A percentile compares a stretch with the other conserved stretches of the same genome.
Conservation (phyloP, 2,797 vertebrate species). For the Sebastes melanostomus region DNA sequence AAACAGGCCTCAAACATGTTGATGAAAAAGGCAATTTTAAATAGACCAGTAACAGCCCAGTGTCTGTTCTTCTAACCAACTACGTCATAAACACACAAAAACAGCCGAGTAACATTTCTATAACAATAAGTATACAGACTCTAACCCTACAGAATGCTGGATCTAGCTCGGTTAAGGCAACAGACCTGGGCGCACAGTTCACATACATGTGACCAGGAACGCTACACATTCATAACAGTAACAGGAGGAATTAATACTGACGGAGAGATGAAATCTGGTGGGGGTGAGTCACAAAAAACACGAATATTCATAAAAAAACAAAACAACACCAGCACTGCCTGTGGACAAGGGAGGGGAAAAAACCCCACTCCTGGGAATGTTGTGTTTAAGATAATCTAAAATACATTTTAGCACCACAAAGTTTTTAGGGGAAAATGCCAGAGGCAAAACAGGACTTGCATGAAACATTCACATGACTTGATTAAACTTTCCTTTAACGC, state of each 20-base stretch:
- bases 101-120: constrained; percentile 62
- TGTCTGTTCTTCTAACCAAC: constrained; percentile 56
- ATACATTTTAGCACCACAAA: constrained; percentile 1
- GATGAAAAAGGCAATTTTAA: constrained; percentile 74
- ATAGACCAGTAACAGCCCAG: constrained; percentile 62
- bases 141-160: constrained; percentile 58
- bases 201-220: constrained; percentile 16
- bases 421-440: not conserved
- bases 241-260: constrained; percentile 53
- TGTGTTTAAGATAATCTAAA: constrained; percentile 28
- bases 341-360: not conserved
- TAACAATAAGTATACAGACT: constrained; percentile 53
- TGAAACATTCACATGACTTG: not conserved
- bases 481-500: not conserved
- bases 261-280: constrained; percentile 1
- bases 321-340: constrained; percentile 3
- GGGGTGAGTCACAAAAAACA: constrained; percentile 19
- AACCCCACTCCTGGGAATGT: constrained; percentile 27
- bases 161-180: constrained; percentile 51
- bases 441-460: not conserved
- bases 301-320: not conserved
- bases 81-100: constrained; percentile 62
- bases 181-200: constrained; percentile 24
- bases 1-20: constrained; percentile 70
- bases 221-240: constrained; percentile 47